Evolutionary conservation across 2,888 invertebrate species (phyloP), one percentile per base, ranked within the genome.

Genomic region (Timandra comae): DNA sequence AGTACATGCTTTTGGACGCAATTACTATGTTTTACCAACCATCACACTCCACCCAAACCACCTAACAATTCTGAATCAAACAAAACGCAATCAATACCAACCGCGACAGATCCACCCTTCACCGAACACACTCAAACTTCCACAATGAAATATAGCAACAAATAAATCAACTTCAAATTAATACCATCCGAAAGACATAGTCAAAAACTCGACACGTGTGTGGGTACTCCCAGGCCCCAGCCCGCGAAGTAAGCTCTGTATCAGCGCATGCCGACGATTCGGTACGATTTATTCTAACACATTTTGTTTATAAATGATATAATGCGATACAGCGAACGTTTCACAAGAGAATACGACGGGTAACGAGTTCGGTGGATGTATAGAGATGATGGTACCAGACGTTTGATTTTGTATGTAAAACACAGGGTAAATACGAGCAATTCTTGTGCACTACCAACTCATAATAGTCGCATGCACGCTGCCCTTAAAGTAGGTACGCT

Each of bases 261-360:
- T 81, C 80, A 71, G 74, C 56, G 75, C 70, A 60, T 68, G 69
- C 64, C 72, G 62, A 70, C 73, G 73, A 73, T 62, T 70, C 73
- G 66, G 65, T 56, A 68, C 84, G 81, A 85, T 85, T 84, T 85
- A 85, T 85, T 82, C 82, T 74, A 82, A 77, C 84, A 81, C 85
- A 84, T 85, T 84, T 85, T 85, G 84, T 85, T 85, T 85, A 84
- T 85, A 85, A 85, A 85, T 85, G 81, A 85, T 84, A 84, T 82
- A 85, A 85, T 81, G 79, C 77, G 81, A 84, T 82, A 82, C 79
- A 63, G 60, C 64, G 72, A 52, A 55, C 67, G 69, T 68, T 71
- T 69, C 71, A 64, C 72, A 61, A 57, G 63, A 68, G 70, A 68
- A 70, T 63, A 69, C 65, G 65, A 58, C 65, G 62, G 64, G 70